A percentile compares a stretch with the other conserved stretches of the same genome.
phyloP scores from a whole-genome alignment of 2,113 vertebrate species.

The Irena cyanogastra region DNA sequence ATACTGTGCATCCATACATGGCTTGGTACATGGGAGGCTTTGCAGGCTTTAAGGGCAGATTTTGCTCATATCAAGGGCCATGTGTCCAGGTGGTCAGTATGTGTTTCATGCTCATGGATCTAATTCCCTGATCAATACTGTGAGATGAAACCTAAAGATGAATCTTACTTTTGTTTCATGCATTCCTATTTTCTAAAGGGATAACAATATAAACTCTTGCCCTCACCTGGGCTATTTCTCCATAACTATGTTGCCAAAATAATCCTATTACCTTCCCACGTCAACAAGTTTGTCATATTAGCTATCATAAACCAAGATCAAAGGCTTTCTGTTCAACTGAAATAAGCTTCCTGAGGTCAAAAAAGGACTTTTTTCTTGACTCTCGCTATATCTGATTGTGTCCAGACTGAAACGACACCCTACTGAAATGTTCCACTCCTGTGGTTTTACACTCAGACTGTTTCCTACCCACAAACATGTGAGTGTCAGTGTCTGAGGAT shows the following conservation, averaged over 20 bases:
- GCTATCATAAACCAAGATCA: background rate
- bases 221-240: background rate
- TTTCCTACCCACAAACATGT: background rate
- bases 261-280: background rate
- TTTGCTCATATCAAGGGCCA: background rate
- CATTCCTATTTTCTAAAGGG: background rate
- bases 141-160: background rate
- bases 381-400: background rate
- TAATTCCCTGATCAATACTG: background rate
- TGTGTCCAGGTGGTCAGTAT: background rate
- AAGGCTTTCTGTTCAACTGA: background rate
- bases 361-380: background rate
- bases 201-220: background rate
- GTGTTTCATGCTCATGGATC: background rate
- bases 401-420: background rate
- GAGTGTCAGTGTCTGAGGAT: background rate
- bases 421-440: background rate
- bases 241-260: background rate
- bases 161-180: background rate
- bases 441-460: background rate
- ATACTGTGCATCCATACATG: fast-evolving
- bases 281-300: background rate
- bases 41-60: background rate
- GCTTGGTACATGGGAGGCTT: background rate
- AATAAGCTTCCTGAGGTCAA: background rate